Evolutionary conservation across 2,113 vertebrate species (phyloP).

Genomic region (Numenius arquata): DNA sequence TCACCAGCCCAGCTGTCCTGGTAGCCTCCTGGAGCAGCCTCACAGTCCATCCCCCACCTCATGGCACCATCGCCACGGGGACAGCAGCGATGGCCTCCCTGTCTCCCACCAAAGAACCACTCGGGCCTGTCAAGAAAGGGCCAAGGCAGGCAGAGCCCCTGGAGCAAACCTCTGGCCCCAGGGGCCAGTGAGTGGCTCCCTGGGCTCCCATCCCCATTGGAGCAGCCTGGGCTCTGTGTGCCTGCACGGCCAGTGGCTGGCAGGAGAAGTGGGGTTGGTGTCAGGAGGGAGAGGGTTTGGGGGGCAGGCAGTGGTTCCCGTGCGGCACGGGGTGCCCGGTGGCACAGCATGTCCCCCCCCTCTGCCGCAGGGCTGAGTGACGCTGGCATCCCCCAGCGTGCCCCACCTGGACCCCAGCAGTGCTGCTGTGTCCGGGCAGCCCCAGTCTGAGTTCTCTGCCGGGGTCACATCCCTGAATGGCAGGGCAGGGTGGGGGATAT

Average conservation of each 20-base stretch:
- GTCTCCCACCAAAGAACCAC: neutral
- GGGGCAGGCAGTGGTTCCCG: fast-evolving
- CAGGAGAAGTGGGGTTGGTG: neutral
- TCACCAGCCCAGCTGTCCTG: fast-evolving
- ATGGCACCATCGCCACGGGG: fast-evolving
- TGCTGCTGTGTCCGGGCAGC: neutral
- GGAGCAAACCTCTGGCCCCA: neutral
- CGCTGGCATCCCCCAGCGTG: fast-evolving
- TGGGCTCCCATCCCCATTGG: neutral
- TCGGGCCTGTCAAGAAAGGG: neutral
- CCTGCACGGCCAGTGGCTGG: neutral
- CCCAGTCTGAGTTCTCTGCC: neutral
- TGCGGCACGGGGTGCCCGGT: fast-evolving
- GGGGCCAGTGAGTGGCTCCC: neutral
- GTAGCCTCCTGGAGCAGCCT: neutral
- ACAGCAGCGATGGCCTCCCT: neutral
- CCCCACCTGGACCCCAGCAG: fast-evolving
- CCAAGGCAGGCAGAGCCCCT: neutral
- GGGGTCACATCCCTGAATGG: neutral
- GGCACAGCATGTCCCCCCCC: neutral
- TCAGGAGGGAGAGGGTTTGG: neutral
- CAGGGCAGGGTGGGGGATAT: neutral
- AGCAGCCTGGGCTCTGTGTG: neutral
- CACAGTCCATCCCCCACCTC: fast-evolving
- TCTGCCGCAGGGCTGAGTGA: neutral